Percentiles rank a stretch among this genome's conserved stretches.
Conservation (phyloP, 1,140 invertebrate genomes). For the silkworm (Bombyx mori) region ASM3026992v2 NC_085112.1:9196001-9196500, state of each 20-base stretch:
- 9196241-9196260: no score
- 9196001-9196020: slow-evolving; percentile 13
- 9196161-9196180: neutral
- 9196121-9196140: no score
- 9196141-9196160: no score
- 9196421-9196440: slow-evolving; percentile 48
- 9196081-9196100: no score
- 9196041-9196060: no score
- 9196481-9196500: slow-evolving; percentile 52
- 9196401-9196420: slow-evolving; percentile 54
- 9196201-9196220: neutral
- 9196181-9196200: neutral
- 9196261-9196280: no score
- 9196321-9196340: neutral
- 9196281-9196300: no score
- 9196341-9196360: slow-evolving; percentile 4
- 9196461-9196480: slow-evolving; percentile 60
- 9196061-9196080: no score
- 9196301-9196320: neutral
- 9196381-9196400: slow-evolving; percentile 25
- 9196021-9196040: no score
- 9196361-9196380: slow-evolving; percentile 34
- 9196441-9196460: slow-evolving; percentile 57
- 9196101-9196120: no score
- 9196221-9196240: no score